Evolutionary conservation across 2,888 invertebrate genomes (phyloP).

Genomic region (Tinea semifulvella): DNA sequence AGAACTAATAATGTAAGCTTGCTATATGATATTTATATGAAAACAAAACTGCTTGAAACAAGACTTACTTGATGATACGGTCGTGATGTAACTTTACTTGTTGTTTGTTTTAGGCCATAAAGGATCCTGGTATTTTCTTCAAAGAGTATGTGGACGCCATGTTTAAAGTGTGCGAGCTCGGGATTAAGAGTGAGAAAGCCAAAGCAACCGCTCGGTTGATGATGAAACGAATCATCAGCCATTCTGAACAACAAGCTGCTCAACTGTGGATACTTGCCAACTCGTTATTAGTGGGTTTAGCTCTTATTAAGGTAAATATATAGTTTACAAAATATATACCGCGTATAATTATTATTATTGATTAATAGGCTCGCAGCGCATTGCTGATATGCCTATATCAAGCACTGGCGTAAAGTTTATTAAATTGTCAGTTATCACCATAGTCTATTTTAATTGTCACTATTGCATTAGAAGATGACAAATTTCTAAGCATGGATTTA

Average conservation of each 20-base stretch:
- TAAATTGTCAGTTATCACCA: no score
- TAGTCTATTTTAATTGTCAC: no score
- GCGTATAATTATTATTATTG: no score
- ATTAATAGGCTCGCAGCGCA: no score
- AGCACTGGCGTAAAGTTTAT: no score
- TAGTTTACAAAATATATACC: not conserved
- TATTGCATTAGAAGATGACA: no score
- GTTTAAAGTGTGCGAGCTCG: constrained; percentile 52
- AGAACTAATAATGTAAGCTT: no score
- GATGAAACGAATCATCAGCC: constrained; percentile 53
- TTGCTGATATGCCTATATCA: no score
- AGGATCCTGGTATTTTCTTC: constrained; percentile 32
- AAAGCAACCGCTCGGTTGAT: constrained; percentile 37
- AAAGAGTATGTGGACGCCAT: constrained; percentile 61
- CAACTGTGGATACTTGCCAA: constrained; percentile 67
- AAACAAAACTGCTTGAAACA: no score
- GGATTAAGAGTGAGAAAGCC: constrained; percentile 33
- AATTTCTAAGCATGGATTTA: no score
- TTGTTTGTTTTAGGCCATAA: constrained; percentile 31
- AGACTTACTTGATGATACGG: no score
- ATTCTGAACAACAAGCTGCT: constrained; percentile 41
- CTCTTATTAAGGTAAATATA: constrained; percentile 73
- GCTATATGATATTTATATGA: no score
- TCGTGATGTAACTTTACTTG: not conserved
- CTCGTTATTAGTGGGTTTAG: constrained; percentile 70